Conservation (phyloP, 2,113 vertebrate genomes). For the Neolamprologus hecqui region DNA sequence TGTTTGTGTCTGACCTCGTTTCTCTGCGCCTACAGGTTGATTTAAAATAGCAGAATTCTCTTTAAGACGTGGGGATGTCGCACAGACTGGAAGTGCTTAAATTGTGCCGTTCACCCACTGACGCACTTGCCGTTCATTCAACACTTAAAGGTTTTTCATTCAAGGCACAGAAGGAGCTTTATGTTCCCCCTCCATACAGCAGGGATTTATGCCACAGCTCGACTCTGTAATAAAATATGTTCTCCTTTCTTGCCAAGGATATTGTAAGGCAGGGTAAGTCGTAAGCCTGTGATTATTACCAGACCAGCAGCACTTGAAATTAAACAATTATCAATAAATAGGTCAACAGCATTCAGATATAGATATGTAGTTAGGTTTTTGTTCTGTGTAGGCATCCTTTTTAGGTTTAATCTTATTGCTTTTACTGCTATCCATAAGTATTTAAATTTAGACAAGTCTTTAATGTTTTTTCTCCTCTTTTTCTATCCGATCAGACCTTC, state of each 20-base stretch:
- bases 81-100: background rate
- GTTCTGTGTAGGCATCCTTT: background rate
- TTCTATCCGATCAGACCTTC: background rate
- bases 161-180: background rate
- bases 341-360: background rate
- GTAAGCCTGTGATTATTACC: background rate
- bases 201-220: background rate
- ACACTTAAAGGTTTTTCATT: background rate
- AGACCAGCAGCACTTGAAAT: background rate
- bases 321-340: background rate
- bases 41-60: constrained; percentile 15
- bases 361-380: background rate
- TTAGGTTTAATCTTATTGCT: background rate
- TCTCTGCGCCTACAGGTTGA: constrained; percentile 19
- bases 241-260: background rate
- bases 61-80: background rate
- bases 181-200: background rate
- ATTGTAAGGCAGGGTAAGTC: background rate
- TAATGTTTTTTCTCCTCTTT: background rate
- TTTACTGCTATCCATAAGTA: background rate
- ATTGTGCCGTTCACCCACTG: background rate
- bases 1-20: constrained; percentile 25
- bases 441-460: background rate
- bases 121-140: background rate
- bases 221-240: background rate